Evolutionary conservation across 1,140 invertebrate species (phyloP), one percentile per base, ranked within the genome.

Genomic region (Neoseiulus cucumeris): DNA sequence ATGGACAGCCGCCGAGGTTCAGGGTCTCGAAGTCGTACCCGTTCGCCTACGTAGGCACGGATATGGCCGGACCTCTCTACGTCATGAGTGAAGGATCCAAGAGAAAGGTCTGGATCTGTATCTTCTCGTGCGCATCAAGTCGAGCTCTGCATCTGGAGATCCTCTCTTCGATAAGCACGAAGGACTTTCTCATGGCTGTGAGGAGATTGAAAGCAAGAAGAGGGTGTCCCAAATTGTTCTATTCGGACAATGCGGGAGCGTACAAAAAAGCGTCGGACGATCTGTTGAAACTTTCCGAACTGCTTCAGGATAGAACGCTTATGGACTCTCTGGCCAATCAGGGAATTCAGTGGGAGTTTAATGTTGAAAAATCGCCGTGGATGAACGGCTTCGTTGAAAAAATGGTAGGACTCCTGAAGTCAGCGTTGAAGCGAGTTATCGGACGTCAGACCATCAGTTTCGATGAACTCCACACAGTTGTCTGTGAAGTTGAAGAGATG

Each of bases 131-230:
- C 44, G 42, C 65, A 29, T 29, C 47, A 17, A 45, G 41, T 7
- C n/a, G 65, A 9, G 65, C 42, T 6, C 17, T 66, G n/a, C 65
- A 66, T 41, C 33, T 66, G 2, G 65, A 66, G 51, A 14, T 66
- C 17, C 18, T 66, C 9, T 20, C 65, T 2, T 28, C 65, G 6
- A 22, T 66, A 2, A 29, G 20, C 14, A 66, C 65, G 47, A 39
- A 66, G 12, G 20, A 59, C 42, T 66, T 66, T 30, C 14, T 66
- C 4, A n/a, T 64, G 20, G 45, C 18, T 28, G 39, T 66, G 17
- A 66, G 65, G 64, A 44, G 64, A 47, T 65, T 65, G 28, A 65
- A 42, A 14, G 64, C 64, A 5, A 0, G 44, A 18, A 44, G 64
- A 67, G 64, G 42, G 7, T 14, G 42, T 7, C 44, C 44, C 2